Base-by-base conservation (phyloP, 2,888 invertebrate species). In the Catocala nupta region DNA sequence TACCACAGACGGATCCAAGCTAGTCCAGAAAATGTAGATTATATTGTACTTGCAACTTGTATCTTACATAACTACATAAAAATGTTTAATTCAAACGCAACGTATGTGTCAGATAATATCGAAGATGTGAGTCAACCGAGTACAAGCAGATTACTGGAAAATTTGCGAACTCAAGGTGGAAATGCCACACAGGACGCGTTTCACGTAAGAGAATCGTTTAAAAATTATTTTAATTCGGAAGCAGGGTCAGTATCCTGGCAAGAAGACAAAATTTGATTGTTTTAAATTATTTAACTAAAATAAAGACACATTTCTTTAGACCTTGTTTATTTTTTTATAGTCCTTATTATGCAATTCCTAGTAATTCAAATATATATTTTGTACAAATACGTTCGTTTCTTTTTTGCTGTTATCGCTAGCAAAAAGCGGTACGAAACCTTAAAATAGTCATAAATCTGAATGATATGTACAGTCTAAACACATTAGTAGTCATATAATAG, bases 201-300 rank as follows among this genome's bases (percentile, higher is more conserved):
- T 36, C 5, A 36, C 36, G 64, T 64, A 45, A 64, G 70, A 58
- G 64, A 70, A 70, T 45, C 64, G 48, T 70, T 61, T 60, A 70
- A 60, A 68, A 70, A 58, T 53, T 56, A 61, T 61, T 61, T 61
- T 61, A 61, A 51, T 61, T 65, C 70, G 51, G 64, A 70, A 56
- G 64, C 57, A 63, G 67, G 67, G 54, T 68, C 67, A 50, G 59
- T 68, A 68, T 7, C 36, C 36, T 36, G 36, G 36, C 68, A 68
- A 68, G 59, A 63, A 58, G 58, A 70, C 64, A 64, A 56, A 64
- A 58, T 64, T 67, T 57, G 60, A 64, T 63, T 63, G 58, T 36
- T 36, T 54, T 63, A 58, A 49, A 53, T 62, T 57, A 52, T 62
- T 56, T n/a, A 52, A 53, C 57, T 62, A 62, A 57, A 62, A 62